Evolutionary conservation across 2,797 vertebrate species (phyloP).

Genomic region (Hydrolagus colliei): DNA sequence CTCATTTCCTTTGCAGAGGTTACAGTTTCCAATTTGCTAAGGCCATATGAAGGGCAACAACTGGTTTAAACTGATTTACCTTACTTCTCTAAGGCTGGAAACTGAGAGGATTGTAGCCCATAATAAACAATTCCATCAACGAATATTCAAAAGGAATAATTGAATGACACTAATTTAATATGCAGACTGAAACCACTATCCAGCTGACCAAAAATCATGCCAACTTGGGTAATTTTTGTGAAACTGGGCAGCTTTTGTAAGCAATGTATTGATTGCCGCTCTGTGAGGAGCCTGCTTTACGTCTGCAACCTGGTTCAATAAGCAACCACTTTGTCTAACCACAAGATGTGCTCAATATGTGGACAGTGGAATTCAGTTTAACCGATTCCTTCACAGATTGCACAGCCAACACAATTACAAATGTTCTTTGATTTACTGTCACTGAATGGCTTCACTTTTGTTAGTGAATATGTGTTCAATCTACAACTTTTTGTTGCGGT

Average conservation of each 20-base stretch:
- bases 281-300: background rate
- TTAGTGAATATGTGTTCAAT: background rate
- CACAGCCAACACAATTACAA: background rate
- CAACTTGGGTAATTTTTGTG: background rate
- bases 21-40: background rate
- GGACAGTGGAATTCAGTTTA: background rate
- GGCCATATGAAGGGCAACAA: background rate
- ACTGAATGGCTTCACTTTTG: conserved; percentile 1
- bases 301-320: background rate
- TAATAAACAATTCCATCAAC: background rate
- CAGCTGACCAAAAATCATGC: background rate
- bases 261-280: background rate
- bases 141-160: background rate
- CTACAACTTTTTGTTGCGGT: background rate
- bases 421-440: conserved; percentile 15
- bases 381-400: background rate
- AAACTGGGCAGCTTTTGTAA: too few species aligned
- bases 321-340: background rate
- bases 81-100: background rate
- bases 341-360: conserved; percentile 4
- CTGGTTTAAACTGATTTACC: background rate
- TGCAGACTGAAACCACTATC: background rate
- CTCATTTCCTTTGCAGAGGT: background rate
- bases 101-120: background rate
- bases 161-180: background rate